Conservation (phyloP, 1,140 invertebrate genomes). For the Gonioctena quinquepunctata region DNA sequence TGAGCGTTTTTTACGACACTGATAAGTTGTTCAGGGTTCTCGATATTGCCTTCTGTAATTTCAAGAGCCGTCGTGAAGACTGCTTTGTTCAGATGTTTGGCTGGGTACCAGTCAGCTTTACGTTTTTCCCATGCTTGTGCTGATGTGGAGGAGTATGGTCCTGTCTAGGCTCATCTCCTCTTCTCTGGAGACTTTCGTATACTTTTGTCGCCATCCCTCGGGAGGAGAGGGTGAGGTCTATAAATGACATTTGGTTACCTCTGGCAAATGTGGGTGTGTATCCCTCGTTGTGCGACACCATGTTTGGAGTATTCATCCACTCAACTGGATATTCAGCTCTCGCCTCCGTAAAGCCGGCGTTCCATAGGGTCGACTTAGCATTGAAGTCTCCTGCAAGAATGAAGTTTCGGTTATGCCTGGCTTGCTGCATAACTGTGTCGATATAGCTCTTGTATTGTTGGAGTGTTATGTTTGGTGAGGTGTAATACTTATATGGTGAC, state of each 20-base stretch:
- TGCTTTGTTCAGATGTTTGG: too few species aligned
- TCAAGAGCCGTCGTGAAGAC: too few species aligned
- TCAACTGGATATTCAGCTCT: constrained; percentile 15
- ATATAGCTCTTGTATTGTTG: neutral
- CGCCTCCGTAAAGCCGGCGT: constrained; percentile 1
- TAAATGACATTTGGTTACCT: neutral
- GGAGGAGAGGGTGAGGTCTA: neutral
- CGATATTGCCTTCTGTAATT: too few species aligned
- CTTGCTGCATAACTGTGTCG: neutral
- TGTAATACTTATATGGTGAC: neutral
- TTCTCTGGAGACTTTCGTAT: neutral
- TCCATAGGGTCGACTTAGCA: constrained; percentile 16
- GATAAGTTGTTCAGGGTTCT: too few species aligned
- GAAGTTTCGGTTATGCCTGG: neutral
- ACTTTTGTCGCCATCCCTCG: neutral
- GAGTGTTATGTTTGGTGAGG: neutral
- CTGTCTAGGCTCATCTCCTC: neutral
- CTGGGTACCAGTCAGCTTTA: too few species aligned
- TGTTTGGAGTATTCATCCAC: constrained; percentile 2
- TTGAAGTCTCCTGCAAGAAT: constrained; percentile 15
- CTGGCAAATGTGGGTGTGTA: neutral
- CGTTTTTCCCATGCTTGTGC: too few species aligned
- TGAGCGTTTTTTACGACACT: too few species aligned
- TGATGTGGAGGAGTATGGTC: too few species aligned
- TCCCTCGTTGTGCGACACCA: neutral